Conservation (phyloP, 2,113 vertebrate genomes). For the Columba livia region DNA sequence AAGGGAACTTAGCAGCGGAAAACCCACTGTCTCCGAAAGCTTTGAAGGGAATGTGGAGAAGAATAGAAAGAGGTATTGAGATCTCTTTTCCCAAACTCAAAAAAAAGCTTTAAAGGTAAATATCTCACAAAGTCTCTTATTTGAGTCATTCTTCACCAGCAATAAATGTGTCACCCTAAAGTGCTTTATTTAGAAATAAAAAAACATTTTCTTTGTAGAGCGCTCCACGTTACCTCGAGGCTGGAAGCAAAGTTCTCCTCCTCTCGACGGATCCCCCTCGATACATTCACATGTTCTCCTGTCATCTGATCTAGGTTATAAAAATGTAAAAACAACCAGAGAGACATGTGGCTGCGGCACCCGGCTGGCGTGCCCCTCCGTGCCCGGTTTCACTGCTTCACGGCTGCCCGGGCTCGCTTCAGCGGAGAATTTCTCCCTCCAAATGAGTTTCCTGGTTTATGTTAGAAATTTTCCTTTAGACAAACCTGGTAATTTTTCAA, state of each 20-base stretch:
- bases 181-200: conserved; percentile 75
- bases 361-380: conserved; percentile 75
- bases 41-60: conserved; percentile 31
- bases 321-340: conserved; percentile 17
- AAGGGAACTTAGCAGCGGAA: neutral
- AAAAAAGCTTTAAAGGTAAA: conserved; percentile 75
- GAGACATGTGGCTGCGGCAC: conserved; percentile 73
- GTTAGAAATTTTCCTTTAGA: conserved; percentile 67
- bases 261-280: neutral
- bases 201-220: conserved; percentile 44
- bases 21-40: neutral
- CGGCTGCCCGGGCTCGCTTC: conserved; percentile 71
- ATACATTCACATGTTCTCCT: conserved; percentile 53
- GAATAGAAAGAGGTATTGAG: conserved; percentile 2
- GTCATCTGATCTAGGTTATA: conserved; percentile 67
- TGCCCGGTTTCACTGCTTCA: conserved; percentile 75
- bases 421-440: conserved; percentile 67
- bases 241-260: neutral
- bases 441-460: conserved; percentile 67
- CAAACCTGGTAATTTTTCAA: conserved; percentile 73
- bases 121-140: conserved; percentile 75
- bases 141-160: conserved; percentile 75
- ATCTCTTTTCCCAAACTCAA: neutral
- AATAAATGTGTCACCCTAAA: conserved; percentile 73
- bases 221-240: neutral